Conservation (phyloP, 1,140 invertebrate genomes). For the Psix sp. region DNA sequence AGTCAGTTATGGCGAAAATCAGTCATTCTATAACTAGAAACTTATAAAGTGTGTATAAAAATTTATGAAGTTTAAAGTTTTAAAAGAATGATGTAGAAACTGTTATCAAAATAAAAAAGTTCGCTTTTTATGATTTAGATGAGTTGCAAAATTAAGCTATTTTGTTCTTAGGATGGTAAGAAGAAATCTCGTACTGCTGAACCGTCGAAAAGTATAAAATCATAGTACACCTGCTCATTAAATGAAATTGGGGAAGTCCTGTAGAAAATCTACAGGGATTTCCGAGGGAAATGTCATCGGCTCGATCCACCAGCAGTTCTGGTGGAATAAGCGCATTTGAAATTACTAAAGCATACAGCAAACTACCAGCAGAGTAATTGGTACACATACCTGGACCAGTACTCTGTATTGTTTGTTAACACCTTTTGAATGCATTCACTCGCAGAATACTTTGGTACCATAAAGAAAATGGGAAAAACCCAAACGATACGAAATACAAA, state of each 20-base stretch:
- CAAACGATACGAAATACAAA: constrained; percentile 8
- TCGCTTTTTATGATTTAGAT: too few relatives aligned
- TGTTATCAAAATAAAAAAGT: too few relatives aligned
- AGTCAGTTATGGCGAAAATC: constrained; percentile 32
- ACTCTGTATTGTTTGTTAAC: constrained; percentile 23
- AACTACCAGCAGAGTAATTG: constrained; percentile 40
- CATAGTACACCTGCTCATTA: constrained; percentile 11
- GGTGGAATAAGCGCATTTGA: neutral
- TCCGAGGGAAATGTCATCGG: constrained; percentile 6
- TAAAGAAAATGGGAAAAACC: constrained; percentile 27
- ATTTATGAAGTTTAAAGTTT: too few relatives aligned
- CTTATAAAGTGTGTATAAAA: too few relatives aligned
- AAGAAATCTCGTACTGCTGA: neutral
- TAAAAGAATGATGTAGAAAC: too few relatives aligned
- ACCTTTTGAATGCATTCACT: constrained; percentile 7
- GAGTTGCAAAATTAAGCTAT: too few relatives aligned
- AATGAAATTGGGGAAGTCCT: constrained; percentile 8
- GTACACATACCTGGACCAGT: constrained; percentile 27
- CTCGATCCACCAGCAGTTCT: constrained; percentile 7
- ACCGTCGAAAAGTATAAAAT: constrained; percentile 1
- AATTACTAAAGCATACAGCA: neutral
- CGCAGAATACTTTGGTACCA: neutral
- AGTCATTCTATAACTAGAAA: neutral
- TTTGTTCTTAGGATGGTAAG: too few relatives aligned
- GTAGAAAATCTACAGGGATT: neutral